phyloP scores from a whole-genome alignment of 2,888 invertebrate species.

The Sinohyriopsis cumingii region DNA sequence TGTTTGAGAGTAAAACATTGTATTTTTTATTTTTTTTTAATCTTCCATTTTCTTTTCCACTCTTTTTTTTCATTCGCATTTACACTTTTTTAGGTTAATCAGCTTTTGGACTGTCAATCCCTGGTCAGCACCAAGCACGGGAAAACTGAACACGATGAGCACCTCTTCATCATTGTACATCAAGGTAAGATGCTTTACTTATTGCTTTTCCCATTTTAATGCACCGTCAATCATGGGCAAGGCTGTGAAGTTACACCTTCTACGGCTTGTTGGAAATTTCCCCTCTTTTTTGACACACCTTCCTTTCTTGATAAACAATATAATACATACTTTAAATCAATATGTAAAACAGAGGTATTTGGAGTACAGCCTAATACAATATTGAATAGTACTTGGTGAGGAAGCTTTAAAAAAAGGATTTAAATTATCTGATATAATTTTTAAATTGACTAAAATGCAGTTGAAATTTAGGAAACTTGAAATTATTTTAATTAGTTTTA shows the following conservation, averaged over 20 bases:
- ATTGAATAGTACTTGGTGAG: too few relatives aligned
- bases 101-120: slow-evolving; percentile 48
- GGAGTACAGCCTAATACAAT: too few relatives aligned
- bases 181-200: slow-evolving; percentile 81
- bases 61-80: not conserved
- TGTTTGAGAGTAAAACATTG: not conserved
- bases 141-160: slow-evolving; percentile 88
- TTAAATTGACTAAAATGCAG: too few relatives aligned
- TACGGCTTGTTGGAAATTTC: not conserved
- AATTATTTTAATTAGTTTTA: too few relatives aligned
- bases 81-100: slow-evolving; percentile 38
- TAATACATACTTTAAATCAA: too few relatives aligned
- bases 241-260: too few relatives aligned
- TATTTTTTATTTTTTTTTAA: not conserved
- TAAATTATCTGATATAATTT: too few relatives aligned
- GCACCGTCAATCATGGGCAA: not conserved
- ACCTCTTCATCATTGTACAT: slow-evolving; percentile 97
- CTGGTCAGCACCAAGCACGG: slow-evolving; percentile 46
- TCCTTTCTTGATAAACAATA: too few relatives aligned
- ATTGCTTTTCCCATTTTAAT: not conserved
- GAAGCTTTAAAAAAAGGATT: too few relatives aligned
- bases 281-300: too few relatives aligned
- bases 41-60: not conserved
- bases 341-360: too few relatives aligned
- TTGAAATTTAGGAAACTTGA: too few relatives aligned